Percentiles rank a stretch among this genome's conserved stretches.
phyloP scores from a whole-genome alignment of 2,113 vertebrate species.

The Neopipo cinnamomea region DNA sequence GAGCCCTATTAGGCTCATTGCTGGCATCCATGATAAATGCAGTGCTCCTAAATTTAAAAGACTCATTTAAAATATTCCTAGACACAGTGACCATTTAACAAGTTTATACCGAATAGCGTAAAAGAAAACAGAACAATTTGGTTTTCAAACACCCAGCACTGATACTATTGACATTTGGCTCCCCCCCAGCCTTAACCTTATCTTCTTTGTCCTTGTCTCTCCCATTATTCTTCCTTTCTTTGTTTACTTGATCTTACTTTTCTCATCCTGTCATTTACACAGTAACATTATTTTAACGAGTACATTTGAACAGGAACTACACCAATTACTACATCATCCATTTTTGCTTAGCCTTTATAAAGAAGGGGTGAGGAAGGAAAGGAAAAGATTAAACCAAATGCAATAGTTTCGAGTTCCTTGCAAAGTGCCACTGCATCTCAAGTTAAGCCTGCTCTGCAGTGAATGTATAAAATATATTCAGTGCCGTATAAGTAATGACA shows the following conservation, averaged over 20 bases:
- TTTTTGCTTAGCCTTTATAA: conserved; percentile 61
- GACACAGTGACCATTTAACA: conserved; percentile 52
- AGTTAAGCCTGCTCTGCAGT: conserved; percentile 60
- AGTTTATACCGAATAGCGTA: conserved; percentile 47
- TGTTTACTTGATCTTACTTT: conserved; percentile 62
- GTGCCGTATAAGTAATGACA: conserved; percentile 80
- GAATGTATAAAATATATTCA: conserved; percentile 76
- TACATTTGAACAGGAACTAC: conserved; percentile 65
- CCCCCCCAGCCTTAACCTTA: conserved; percentile 34
- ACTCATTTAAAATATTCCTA: conserved; percentile 46
- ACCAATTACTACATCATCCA: conserved; percentile 56
- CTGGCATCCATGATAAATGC: not conserved
- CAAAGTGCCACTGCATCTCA: conserved; percentile 68
- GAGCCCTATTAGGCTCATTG: not conserved
- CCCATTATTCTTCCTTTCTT: conserved; percentile 49
- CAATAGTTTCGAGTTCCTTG: conserved; percentile 50
- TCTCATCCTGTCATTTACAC: conserved; percentile 56
- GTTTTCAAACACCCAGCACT: conserved; percentile 24
- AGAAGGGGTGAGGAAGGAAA: conserved; percentile 43
- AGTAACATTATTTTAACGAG: conserved; percentile 70
- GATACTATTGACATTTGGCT: conserved; percentile 54
- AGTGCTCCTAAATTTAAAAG: conserved; percentile 34
- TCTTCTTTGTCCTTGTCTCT: conserved; percentile 32
- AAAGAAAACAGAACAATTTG: conserved; percentile 50
- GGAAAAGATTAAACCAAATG: conserved; percentile 36